phyloP scores from a whole-genome alignment of 2,888 invertebrate genomes.

The Zhuqinia jingwanae region DNA sequence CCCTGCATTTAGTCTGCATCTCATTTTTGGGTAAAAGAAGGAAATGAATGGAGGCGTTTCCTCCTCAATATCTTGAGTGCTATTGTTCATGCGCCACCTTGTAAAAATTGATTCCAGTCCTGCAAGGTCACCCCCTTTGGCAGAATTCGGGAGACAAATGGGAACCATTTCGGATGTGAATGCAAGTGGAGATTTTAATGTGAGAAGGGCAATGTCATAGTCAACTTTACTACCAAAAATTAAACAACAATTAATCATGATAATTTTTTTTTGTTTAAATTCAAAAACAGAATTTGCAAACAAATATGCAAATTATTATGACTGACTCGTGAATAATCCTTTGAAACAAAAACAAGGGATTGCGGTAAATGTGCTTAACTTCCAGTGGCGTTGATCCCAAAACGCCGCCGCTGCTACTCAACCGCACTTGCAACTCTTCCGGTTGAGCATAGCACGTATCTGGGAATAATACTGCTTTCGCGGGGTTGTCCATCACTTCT shows the following conservation, averaged over 20 bases:
- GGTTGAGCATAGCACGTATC: background rate
- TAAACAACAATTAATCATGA: background rate
- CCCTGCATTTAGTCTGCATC: conserved; percentile 20
- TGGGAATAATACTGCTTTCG: background rate
- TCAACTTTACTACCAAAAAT: conserved; percentile 45
- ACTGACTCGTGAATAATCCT: background rate
- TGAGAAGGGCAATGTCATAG: conserved; percentile 38
- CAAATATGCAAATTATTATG: background rate
- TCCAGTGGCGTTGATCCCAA: background rate
- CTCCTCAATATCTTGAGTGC: background rate
- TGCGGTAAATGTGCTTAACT: conserved; percentile 1
- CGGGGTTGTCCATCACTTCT: background rate
- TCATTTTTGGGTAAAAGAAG: background rate
- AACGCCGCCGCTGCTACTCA: too few species aligned
- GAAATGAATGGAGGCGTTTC: background rate
- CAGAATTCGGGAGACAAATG: conserved; percentile 29
- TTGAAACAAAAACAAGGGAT: conserved; percentile 18
- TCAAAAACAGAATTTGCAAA: too few species aligned
- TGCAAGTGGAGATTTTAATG: background rate
- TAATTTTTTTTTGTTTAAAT: background rate
- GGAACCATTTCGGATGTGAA: background rate
- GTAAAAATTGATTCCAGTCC: conserved; percentile 2
- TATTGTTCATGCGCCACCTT: background rate
- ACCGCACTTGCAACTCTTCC: conserved; percentile 6
- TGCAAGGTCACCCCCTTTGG: background rate